Evolutionary conservation across 2,888 invertebrate genomes (phyloP).

Genomic region (Didymodactylos carnosus): DNA sequence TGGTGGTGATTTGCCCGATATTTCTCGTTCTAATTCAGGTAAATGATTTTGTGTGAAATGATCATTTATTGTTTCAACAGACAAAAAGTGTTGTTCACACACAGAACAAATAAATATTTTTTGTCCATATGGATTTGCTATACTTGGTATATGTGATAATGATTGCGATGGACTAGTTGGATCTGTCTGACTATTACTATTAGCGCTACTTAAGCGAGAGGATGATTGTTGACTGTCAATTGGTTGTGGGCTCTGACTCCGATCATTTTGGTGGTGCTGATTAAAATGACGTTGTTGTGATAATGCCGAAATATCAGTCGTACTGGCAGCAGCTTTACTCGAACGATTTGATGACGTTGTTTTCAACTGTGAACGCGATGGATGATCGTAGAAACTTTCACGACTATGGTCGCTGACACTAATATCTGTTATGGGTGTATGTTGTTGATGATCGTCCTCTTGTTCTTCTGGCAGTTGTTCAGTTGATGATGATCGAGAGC

Average conservation of each 20-base stretch:
- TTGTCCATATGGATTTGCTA: conserved; percentile 5
- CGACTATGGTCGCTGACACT: too few relatives aligned
- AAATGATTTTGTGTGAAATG: conserved; percentile 26
- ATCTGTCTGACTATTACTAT: neutral
- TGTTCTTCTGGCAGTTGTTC: too few relatives aligned
- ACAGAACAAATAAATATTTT: conserved; percentile 25
- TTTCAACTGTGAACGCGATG: too few relatives aligned
- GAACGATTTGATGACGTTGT: too few relatives aligned
- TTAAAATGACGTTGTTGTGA: neutral
- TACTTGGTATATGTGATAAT: neutral
- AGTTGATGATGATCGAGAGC: neutral
- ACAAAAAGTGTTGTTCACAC: conserved; percentile 25
- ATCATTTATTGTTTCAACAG: conserved; percentile 27
- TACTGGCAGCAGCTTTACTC: neutral
- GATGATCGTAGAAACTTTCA: too few relatives aligned
- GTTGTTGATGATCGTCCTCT: too few relatives aligned
- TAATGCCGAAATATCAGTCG: too few relatives aligned
- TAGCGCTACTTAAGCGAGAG: neutral
- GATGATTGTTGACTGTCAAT: neutral
- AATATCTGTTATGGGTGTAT: too few relatives aligned
- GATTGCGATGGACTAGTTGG: neutral
- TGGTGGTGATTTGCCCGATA: conserved; percentile 12
- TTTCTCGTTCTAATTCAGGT: conserved; percentile 17
- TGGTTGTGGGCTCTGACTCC: neutral
- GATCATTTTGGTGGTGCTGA: neutral